Percentiles rank a stretch among this genome's conserved stretches.
These are phyloP conservation scores for Rallus crepitans DNA, from an alignment of 2,797 vertebrate genomes.

Conservation along the genomic window DNA sequence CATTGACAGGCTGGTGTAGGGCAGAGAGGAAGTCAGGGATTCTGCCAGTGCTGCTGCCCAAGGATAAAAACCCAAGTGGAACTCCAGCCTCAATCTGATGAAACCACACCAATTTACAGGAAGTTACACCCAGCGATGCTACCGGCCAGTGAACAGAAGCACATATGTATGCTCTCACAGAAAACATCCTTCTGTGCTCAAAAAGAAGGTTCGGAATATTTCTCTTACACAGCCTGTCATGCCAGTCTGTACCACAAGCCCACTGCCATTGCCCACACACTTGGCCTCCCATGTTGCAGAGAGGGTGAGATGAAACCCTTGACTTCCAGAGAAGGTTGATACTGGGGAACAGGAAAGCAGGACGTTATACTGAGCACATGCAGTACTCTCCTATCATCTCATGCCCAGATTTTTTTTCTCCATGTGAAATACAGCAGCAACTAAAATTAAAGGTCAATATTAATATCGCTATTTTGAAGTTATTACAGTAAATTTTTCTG, in stretches of 20 bases:
- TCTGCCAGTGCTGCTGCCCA: not conserved
- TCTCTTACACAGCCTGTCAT: not conserved
- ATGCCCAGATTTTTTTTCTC: not conserved
- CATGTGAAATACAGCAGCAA: not conserved
- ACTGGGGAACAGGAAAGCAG: not conserved
- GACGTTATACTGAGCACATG: not conserved
- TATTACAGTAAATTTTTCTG: not conserved
- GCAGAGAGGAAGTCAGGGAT: not conserved
- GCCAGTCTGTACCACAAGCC: not conserved
- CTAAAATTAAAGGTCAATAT: not conserved
- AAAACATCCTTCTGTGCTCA: not conserved
- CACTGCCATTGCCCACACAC: not conserved
- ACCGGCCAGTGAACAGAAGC: not conserved
- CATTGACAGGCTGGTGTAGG: not conserved
- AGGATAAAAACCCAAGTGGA: not conserved
- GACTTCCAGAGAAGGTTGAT: not conserved
- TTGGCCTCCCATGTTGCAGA: not conserved
- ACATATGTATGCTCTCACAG: rapidly evolving
- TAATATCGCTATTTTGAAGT: not conserved
- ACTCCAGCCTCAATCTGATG: not conserved
- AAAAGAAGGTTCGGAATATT: not conserved
- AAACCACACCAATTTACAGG: not conserved
- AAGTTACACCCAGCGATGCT: not conserved
- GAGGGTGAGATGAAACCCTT: not conserved
- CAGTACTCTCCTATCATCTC: not conserved